Evolutionary conservation across 2,888 invertebrate species (phyloP), one percentile per base, ranked within the genome.

Genomic region (Andrena haemorrhoa): DNA sequence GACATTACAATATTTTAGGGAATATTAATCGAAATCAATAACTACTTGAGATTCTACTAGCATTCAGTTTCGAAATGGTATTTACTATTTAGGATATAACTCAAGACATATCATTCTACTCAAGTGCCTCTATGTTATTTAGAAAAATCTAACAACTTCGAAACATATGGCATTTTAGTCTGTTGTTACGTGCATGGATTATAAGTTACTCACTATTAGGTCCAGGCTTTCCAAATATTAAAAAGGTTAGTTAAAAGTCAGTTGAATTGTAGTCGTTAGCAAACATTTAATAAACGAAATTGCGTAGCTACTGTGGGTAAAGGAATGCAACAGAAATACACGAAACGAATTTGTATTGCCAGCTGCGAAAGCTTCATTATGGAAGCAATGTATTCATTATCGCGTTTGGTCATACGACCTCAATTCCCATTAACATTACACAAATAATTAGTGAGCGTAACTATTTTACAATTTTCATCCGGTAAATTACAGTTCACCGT

Each of bases 371-470:
- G 23, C 63, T 41, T 63, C 63, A 23, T 63, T 63, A 35, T 12
- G 35, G n/a, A 63, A 35, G 35, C n/a, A 20, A 63, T 63, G 63
- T 8, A 35, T n/a, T 35, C 33, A 61, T 61, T 61, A 61, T 61
- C 33, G 16, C 6, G n/a, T 33, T 33, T 61, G n/a, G 61, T 61
- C 33, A 35, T 61, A 61, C 8, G 33, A 61, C 20, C 61, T 61
- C 33, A 33, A 33, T 61, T 61, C 33, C 7, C 29, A 33, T 61
- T 33, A 33, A 33, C 33, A 29, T 20, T 35, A n/a, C 33, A 33
- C 33, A 61, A 61, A 61, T 60, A 60, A 60, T 61, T 61, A 20
- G 33, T 29, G 35, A 20, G 10, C 4, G 16, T 61, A 61, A 33
- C 33, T 20, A 61, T 16, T 61, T 10, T 12, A 35, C 33, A 33